These are phyloP conservation scores for Epinephelus moara DNA, from an alignment of 2,113 vertebrate genomes.

Conservation along the genomic window DNA sequence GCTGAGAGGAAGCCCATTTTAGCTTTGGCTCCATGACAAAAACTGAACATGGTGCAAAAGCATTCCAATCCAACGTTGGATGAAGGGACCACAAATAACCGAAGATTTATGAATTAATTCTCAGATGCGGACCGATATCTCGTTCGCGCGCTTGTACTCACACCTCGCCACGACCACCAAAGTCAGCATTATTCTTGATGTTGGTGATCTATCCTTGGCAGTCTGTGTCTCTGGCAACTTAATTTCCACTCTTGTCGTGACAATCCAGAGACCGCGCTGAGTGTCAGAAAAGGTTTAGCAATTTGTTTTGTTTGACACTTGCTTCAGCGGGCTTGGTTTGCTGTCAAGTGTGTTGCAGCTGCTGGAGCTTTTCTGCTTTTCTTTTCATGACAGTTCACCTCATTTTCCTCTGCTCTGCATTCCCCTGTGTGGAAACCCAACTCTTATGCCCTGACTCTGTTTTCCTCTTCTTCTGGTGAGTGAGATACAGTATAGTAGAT, in stretches of 20 bases:
- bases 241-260: slow-evolving; percentile 61
- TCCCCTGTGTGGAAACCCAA: slow-evolving; percentile 36
- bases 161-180: neutral
- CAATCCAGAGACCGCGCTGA: slow-evolving; percentile 14
- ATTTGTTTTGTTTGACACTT: slow-evolving; percentile 70
- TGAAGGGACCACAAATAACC: neutral
- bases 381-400: slow-evolving; percentile 55
- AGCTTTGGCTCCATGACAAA: slow-evolving; percentile 71
- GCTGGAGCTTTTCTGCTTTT: slow-evolving; percentile 48
- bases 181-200: slow-evolving; percentile 54
- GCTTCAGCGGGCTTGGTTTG: slow-evolving; percentile 52
- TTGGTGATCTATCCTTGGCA: slow-evolving; percentile 44
- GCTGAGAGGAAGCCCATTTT: slow-evolving; percentile 71
- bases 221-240: slow-evolving; percentile 48
- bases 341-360: slow-evolving; percentile 50
- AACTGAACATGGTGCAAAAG: slow-evolving; percentile 37
- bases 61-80: slow-evolving; percentile 28
- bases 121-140: slow-evolving; percentile 13
- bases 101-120: slow-evolving; percentile 51
- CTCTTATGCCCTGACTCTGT: slow-evolving; percentile 48
- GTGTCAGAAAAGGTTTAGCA: slow-evolving; percentile 59
- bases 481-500: slow-evolving; percentile 39
- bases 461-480: slow-evolving; percentile 49
- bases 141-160: neutral
- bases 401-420: slow-evolving; percentile 53